A percentile compares a stretch with the other conserved stretches of the same genome.
Evolutionary conservation across 1,140 invertebrate genomes (phyloP).

Genomic region (Leptestheria dahalacensis): DNA sequence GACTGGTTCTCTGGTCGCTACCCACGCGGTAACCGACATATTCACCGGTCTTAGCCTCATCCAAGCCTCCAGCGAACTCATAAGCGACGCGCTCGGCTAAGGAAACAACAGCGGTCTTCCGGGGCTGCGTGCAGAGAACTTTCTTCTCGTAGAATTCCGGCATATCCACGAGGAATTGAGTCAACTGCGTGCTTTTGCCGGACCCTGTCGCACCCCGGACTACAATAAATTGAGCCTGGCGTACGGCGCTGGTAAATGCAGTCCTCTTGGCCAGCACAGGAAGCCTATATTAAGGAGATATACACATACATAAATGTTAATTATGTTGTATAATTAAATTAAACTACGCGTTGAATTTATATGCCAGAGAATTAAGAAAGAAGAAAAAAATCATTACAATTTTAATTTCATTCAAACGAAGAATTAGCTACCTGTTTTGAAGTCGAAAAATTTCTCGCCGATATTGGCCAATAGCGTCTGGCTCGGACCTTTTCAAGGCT

Average conservation of each 20-base stretch:
- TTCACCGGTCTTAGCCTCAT: constrained; percentile 67
- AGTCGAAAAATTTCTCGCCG: not conserved
- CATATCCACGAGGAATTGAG: constrained; percentile 76
- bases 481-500: not conserved
- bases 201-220: constrained; percentile 30
- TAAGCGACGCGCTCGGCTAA: constrained; percentile 55
- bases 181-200: constrained; percentile 44
- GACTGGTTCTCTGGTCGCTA: not conserved
- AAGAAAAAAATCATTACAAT: not conserved
- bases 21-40: constrained; percentile 53
- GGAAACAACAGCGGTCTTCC: constrained; percentile 74
- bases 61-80: constrained; percentile 72
- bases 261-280: not conserved
- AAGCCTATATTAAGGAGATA: not conserved
- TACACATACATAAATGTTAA: no score
- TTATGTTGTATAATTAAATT: no score
- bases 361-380: not conserved
- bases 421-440: not conserved
- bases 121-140: constrained; percentile 84
- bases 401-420: not conserved
- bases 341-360: no score
- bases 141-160: constrained; percentile 45
- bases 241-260: not conserved
- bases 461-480: not conserved
- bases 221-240: constrained; percentile 24